Percentiles rank a stretch among this genome's conserved stretches.
Evolutionary conservation across 2,797 vertebrate species (phyloP).

Genomic region (Fundulus diaphanus): DNA sequence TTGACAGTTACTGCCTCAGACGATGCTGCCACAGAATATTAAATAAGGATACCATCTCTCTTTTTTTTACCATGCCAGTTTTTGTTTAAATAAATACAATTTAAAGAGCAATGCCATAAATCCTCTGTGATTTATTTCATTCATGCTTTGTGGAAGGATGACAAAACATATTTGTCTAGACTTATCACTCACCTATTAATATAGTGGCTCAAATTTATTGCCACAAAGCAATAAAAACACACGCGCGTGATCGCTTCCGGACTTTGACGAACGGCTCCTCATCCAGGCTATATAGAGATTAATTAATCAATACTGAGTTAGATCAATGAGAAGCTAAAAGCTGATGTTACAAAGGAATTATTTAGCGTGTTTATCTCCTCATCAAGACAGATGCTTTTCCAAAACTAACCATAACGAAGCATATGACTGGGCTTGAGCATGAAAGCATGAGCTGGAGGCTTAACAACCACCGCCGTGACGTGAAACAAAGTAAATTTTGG

Average conservation of each 20-base stretch:
- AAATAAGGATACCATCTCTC: background rate
- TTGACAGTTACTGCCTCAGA: background rate
- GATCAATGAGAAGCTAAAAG: background rate
- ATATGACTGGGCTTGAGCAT: background rate
- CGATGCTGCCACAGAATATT: background rate
- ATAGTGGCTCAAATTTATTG: too few relatives aligned
- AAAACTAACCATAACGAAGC: background rate
- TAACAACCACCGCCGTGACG: conserved; percentile 43
- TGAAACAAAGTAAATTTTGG: conserved; percentile 64
- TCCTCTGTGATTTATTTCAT: background rate
- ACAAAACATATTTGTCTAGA: background rate
- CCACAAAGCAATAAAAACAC: background rate
- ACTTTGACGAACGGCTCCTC: background rate
- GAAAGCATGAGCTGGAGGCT: background rate
- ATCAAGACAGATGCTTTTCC: background rate
- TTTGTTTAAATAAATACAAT: too few relatives aligned
- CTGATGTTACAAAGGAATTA: too few relatives aligned
- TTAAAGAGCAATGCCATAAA: too few relatives aligned
- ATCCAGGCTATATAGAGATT: background rate
- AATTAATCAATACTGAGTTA: background rate
- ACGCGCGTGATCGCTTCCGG: background rate
- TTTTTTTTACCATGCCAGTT: too few relatives aligned
- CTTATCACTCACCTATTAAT: too few relatives aligned
- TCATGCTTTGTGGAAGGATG: background rate
- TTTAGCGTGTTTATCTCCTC: background rate